phyloP scores from a whole-genome alignment of 2,797 vertebrate species.

The Pangasius sanitwongsei region DNA sequence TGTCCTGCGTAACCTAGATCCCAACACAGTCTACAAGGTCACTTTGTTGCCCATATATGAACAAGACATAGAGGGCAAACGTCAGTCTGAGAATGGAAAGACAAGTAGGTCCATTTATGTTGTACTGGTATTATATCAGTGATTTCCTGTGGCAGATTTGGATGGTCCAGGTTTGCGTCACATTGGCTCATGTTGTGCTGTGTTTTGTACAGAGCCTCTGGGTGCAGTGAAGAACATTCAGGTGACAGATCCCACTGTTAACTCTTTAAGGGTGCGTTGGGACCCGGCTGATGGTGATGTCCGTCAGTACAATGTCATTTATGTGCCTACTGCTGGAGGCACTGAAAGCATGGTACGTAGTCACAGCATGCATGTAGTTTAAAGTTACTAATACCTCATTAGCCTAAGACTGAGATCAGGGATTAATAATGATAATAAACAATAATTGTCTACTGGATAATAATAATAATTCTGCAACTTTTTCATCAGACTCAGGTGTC shows the following conservation, averaged over 20 bases:
- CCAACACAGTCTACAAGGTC: slow-evolving; percentile 86
- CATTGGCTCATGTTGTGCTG: slow-evolving; percentile 47
- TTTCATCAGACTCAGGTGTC: slow-evolving; percentile 81
- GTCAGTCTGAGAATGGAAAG: slow-evolving; percentile 82
- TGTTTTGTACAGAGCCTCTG: slow-evolving; percentile 80
- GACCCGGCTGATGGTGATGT: slow-evolving; percentile 91
- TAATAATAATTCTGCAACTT: slow-evolving; percentile 11
- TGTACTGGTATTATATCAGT: neutral
- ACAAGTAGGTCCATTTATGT: slow-evolving; percentile 82
- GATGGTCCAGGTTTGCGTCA: neutral
- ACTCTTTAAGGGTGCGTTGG: slow-evolving; percentile 90
- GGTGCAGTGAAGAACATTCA: slow-evolving; percentile 87
- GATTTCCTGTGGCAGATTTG: neutral
- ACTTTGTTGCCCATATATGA: slow-evolving; percentile 88
- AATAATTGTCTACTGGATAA: neutral
- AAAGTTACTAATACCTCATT: neutral
- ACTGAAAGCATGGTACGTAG: slow-evolving; percentile 77
- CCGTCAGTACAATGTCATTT: slow-evolving; percentile 87
- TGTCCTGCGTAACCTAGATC: slow-evolving; percentile 82
- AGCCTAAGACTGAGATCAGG: neutral
- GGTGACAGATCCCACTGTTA: slow-evolving; percentile 90
- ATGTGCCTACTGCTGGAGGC: slow-evolving; percentile 80
- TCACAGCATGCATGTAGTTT: neutral
- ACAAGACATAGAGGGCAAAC: slow-evolving; percentile 85
- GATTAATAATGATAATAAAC: neutral